Conservation (phyloP, 2,888 invertebrate species). For the Protophormia terraenovae region DNA sequence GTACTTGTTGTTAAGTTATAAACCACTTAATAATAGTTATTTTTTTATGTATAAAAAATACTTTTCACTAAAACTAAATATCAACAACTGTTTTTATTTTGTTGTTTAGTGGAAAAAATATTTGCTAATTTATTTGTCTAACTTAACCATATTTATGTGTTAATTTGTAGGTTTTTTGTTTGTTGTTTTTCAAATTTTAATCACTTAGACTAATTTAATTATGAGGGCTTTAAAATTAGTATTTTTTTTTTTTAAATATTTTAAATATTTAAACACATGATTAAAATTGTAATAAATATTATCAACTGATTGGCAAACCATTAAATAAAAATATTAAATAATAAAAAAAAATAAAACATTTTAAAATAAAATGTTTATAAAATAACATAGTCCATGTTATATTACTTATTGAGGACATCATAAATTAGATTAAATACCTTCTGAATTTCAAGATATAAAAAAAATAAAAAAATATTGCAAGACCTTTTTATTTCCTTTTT, state of each 20-base stretch:
- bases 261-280: neutral
- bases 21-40: constrained; percentile 57
- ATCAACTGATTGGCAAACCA: too few relatives aligned
- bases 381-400: too few relatives aligned
- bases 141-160: constrained; percentile 13
- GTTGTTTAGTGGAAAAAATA: neutral
- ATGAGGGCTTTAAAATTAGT: neutral
- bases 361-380: too few relatives aligned
- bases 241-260: neutral
- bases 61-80: constrained; percentile 16
- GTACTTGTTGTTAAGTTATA: constrained; percentile 29
- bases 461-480: too few relatives aligned
- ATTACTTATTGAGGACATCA: too few relatives aligned
- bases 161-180: neutral
- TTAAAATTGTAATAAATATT: too few relatives aligned
- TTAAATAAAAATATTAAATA: too few relatives aligned
- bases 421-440: too few relatives aligned
- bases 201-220: neutral
- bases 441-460: too few relatives aligned
- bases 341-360: too few relatives aligned
- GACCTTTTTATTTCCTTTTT: too few relatives aligned
- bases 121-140: constrained; percentile 25
- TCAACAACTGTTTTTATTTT: constrained; percentile 23
- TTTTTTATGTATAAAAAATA: neutral
- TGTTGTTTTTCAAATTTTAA: neutral